Evolutionary conservation across 2,113 vertebrate genomes (phyloP).

Genomic region (Microcebus griseorufus): DNA sequence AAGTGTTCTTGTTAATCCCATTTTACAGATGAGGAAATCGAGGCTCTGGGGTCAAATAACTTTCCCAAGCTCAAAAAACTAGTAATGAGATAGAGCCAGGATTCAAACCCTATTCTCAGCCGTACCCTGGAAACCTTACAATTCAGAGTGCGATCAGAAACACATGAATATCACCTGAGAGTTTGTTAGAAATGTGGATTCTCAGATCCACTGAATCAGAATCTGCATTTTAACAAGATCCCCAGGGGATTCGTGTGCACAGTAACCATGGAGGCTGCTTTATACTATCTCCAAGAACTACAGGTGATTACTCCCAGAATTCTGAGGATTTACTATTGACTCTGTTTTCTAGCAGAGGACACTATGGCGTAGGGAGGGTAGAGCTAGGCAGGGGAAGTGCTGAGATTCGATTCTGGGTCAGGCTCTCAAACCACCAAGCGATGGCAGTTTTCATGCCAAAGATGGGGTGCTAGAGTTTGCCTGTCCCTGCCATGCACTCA

Average conservation of each 20-base stretch:
- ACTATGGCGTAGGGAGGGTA: neutral
- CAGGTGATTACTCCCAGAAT: rapidly evolving
- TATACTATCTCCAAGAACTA: neutral
- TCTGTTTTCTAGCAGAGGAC: neutral
- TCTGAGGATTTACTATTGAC: no score
- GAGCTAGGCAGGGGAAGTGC: neutral
- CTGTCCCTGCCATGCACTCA: rapidly evolving
- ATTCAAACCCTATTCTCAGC: neutral
- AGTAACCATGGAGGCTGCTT: rapidly evolving
- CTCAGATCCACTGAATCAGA: neutral
- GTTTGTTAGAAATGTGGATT: no score
- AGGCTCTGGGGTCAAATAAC: neutral
- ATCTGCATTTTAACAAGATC: neutral
- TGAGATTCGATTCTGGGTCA: neutral
- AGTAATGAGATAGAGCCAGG: neutral
- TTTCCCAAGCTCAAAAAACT: neutral
- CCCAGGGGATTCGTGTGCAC: neutral
- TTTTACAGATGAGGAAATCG: neutral
- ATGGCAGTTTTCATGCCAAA: neutral
- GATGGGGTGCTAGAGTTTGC: neutral
- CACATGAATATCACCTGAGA: rapidly evolving
- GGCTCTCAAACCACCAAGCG: rapidly evolving
- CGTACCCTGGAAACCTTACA: neutral
- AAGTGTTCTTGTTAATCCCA: neutral
- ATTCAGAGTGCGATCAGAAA: neutral